Base-by-base conservation (phyloP, 2,888 invertebrate genomes). In the Lasioglossum leucozonium region DNA sequence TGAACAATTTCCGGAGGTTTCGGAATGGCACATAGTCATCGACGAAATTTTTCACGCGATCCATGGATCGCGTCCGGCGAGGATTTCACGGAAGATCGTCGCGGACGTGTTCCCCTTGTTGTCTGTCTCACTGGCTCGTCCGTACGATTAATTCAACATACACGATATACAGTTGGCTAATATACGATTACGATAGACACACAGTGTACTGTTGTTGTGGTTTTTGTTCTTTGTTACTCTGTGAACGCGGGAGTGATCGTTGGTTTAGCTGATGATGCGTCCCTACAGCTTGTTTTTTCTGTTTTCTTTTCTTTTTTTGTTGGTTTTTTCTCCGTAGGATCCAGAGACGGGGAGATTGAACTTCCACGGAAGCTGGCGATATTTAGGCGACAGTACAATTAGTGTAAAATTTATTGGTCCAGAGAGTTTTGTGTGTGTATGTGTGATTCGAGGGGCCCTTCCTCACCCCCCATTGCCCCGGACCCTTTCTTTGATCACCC, bases 401-500 rank as follows among this genome's bases (percentile, higher is more conserved):
- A 92, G 93, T 94, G 94, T 94, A 94, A 94, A 94, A 94, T 94
- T 94, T 91, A 93, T 94, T 94, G 94, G 94, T 94, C 94, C 94
- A 94, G 93, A 94, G 92, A 93, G 91, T 89, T 87, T 79, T 88
- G 85, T 85, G 82, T 85, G 75, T 82, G 3, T n/a, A 34, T 40
- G 73, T 71, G 72, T 47, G 75, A 76, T 26, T 87, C 67, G 58
- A 84, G 82, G 84, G 81, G 84, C 69, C 55, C 30, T 73, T 42
- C 62, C 51, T 71, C 72, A 78, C 58, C 58, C 77, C 77, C 37
- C 26, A 69, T 65, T 40, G 22, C 71, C 62, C 30, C 76, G 58
- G 72, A 58, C 75, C 51, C n/a, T 69, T 67, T 42, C n/a, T 2
- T 18, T 69, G 51, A 69, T 69, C 10, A 44, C 22, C 40, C 44